These are phyloP conservation scores for Megaleporinus macrocephalus DNA, from an alignment of 2,113 vertebrate genomes.

Conservation along the genomic window DNA sequence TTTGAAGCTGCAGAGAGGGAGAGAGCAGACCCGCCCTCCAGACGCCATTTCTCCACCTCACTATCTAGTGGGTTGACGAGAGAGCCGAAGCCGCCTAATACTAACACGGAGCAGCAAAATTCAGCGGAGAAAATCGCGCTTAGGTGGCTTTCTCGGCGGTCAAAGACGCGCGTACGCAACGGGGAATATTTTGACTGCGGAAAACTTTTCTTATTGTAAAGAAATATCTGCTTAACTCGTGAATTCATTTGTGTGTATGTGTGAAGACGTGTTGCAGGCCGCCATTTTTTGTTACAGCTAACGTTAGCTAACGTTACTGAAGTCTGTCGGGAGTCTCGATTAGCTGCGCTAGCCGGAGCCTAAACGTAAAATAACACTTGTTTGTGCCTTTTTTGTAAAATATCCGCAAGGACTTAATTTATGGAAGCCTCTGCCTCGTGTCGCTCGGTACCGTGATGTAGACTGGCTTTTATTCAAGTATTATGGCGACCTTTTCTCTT, in stretches of 20 bases:
- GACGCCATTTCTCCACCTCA: constrained; percentile 78
- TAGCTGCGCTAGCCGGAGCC: constrained; percentile 1
- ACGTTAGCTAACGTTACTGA: constrained; percentile 28
- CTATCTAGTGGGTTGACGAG: constrained; percentile 55
- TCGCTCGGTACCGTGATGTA: constrained; percentile 59
- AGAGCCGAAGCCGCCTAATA: constrained; percentile 51
- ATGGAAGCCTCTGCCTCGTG: background rate
- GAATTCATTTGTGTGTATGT: constrained; percentile 58
- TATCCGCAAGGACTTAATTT: background rate
- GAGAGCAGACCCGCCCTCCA: constrained; percentile 75
- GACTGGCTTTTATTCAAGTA: constrained; percentile 51
- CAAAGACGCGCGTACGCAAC: constrained; percentile 27
- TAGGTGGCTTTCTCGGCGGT: background rate
- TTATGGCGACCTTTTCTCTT: constrained; percentile 65
- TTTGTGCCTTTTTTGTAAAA: background rate
- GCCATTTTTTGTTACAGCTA: constrained; percentile 79
- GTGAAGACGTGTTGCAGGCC: constrained; percentile 81
- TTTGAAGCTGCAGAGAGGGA: constrained; percentile 38
- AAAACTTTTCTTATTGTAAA: constrained; percentile 47
- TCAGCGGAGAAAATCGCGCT: constrained; percentile 13
- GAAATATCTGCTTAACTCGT: constrained; percentile 42
- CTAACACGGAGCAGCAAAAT: constrained; percentile 55
- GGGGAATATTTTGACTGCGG: background rate
- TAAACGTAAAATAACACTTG: background rate
- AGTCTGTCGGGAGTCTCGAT: constrained; percentile 68